These are phyloP conservation scores for Seladonia tumulorum DNA, from an alignment of 2,888 invertebrate genomes.

Conservation along the genomic window DNA sequence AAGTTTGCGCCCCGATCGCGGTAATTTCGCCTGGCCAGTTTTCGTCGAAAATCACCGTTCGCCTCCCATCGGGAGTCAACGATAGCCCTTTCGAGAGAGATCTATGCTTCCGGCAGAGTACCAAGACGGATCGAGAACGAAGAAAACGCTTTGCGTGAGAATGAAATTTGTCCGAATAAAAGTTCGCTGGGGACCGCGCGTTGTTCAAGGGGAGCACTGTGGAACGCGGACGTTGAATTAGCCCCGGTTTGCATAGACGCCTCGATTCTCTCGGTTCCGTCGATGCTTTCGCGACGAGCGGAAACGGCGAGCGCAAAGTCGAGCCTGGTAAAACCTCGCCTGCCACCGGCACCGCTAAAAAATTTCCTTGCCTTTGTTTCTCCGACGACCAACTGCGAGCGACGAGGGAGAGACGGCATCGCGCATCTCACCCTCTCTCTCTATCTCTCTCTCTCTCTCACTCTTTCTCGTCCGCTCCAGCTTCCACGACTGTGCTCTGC, in stretches of 20 bases:
- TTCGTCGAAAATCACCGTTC: conserved; percentile 11
- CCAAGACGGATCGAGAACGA: neutral
- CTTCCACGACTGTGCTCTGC: conserved; percentile 24
- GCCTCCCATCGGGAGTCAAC: neutral
- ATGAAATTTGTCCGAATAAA: neutral
- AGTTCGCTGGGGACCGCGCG: too few relatives aligned
- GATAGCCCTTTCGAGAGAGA: neutral
- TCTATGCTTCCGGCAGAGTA: neutral
- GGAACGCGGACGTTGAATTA: conserved; percentile 56
- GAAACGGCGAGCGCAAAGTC: conserved; percentile 51
- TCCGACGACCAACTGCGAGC: conserved; percentile 46
- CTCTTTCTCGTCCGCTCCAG: conserved; percentile 23
- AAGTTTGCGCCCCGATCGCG: conserved; percentile 21
- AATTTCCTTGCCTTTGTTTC: conserved; percentile 59
- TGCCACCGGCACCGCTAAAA: conserved; percentile 23
- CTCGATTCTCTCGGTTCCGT: conserved; percentile 65
- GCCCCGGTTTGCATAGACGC: conserved; percentile 57
- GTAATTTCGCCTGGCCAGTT: conserved; percentile 14
- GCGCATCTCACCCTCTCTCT: conserved; percentile 24
- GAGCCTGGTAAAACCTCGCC: conserved; percentile 52
- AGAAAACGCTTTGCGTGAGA: conserved; percentile 12
- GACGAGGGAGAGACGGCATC: conserved; percentile 45
- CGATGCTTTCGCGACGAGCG: conserved; percentile 56
- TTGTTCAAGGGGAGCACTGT: neutral
- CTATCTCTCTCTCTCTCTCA: conserved; percentile 16